These are phyloP conservation scores for Prenolepis imparis DNA, from an alignment of 2,888 invertebrate species.

Conservation along the genomic window DNA sequence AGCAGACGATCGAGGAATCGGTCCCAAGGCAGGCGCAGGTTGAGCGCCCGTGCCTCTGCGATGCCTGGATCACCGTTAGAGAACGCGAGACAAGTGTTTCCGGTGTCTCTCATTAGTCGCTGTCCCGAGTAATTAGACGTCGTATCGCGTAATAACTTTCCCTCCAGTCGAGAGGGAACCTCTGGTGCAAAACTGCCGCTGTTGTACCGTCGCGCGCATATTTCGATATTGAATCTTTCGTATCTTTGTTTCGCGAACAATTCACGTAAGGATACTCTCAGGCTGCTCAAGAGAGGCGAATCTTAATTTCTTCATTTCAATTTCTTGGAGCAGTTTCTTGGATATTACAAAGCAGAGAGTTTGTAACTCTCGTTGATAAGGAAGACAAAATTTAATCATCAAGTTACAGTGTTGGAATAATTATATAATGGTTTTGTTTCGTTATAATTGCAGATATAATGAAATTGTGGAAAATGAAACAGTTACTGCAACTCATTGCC, in stretches of 20 bases:
- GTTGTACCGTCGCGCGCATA: no score
- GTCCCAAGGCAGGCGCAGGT: constrained; percentile 73
- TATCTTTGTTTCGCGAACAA: neutral
- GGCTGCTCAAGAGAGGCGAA: neutral
- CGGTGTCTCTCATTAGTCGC: constrained; percentile 42
- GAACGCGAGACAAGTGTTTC: constrained; percentile 40
- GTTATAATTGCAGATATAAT: neutral
- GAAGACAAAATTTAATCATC: neutral
- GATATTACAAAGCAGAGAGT: neutral
- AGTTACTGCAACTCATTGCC: neutral
- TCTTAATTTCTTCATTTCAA: neutral
- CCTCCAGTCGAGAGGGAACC: neutral
- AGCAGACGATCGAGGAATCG: constrained; percentile 77
- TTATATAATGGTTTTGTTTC: neutral
- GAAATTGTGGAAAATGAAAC: neutral
- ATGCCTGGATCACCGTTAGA: constrained; percentile 7
- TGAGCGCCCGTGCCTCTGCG: constrained; percentile 64
- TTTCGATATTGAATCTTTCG: neutral
- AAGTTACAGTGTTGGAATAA: neutral
- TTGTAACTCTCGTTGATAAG: neutral
- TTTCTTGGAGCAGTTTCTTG: neutral
- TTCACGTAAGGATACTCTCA: constrained; percentile 1
- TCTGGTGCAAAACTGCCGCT: neutral
- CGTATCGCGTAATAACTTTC: constrained; percentile 29
- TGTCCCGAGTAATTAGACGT: constrained; percentile 37